Conservation (phyloP, 1,140 invertebrate species). For the Leucophenga varia region DNA sequence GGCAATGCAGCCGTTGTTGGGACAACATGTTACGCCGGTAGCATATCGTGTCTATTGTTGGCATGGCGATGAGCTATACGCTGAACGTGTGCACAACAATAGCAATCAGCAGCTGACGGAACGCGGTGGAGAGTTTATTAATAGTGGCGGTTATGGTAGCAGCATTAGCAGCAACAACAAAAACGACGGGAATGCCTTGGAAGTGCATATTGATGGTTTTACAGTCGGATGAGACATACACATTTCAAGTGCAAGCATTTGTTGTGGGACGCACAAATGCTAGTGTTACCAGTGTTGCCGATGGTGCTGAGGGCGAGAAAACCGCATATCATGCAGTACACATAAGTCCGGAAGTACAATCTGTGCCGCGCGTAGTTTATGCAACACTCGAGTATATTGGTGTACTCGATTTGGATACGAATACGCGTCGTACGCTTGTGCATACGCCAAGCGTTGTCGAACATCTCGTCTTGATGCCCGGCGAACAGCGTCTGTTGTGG, state of each 20-base stretch:
- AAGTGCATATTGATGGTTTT: slow-evolving; percentile 28
- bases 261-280: slow-evolving; percentile 61
- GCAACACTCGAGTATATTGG: slow-evolving; percentile 70
- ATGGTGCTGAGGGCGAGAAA: slow-evolving; percentile 65
- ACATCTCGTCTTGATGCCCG: slow-evolving; percentile 64
- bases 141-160: too few relatives aligned
- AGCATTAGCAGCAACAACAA: too few relatives aligned
- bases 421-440: slow-evolving; percentile 49
- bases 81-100: slow-evolving; percentile 29
- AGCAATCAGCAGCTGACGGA: not conserved
- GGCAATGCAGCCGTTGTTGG: slow-evolving; percentile 32
- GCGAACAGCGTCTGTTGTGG: slow-evolving; percentile 79
- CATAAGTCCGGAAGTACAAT: slow-evolving; percentile 64
- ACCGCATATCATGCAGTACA: slow-evolving; percentile 54
- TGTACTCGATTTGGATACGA: slow-evolving; percentile 72
- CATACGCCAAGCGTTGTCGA: slow-evolving; percentile 59
- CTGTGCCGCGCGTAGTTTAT: slow-evolving; percentile 77
- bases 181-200: too few relatives aligned
- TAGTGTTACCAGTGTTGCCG: too few relatives aligned
- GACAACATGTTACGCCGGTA: not conserved
- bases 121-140: too few relatives aligned
- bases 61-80: slow-evolving; percentile 28
- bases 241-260: slow-evolving; percentile 71
- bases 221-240: slow-evolving; percentile 65
- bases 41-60: slow-evolving; percentile 44